Percentiles rank a stretch among this genome's conserved stretches.
Evolutionary conservation across 2,888 invertebrate genomes (phyloP).

Genomic region (Thecocarcelia acutangulata): DNA sequence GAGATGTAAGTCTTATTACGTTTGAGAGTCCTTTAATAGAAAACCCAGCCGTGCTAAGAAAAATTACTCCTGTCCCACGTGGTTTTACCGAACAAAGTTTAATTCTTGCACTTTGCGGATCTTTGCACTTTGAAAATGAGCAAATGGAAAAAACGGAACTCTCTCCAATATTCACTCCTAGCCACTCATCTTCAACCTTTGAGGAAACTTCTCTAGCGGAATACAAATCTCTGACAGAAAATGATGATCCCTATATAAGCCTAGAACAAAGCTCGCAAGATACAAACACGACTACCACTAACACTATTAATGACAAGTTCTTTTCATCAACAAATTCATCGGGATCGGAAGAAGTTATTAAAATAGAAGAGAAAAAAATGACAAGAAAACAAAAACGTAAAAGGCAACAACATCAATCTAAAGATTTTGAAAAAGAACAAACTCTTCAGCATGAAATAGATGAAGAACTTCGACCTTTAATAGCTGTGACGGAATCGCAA

Average conservation of each 20-base stretch:
- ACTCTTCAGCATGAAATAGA: constrained; percentile 66
- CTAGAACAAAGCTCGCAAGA: constrained; percentile 73
- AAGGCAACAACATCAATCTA: constrained; percentile 69
- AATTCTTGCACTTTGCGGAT: constrained; percentile 80
- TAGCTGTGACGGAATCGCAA: constrained; percentile 77
- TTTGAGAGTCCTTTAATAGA: constrained; percentile 80
- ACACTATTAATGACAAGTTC: constrained; percentile 71
- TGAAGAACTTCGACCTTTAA: constrained; percentile 80
- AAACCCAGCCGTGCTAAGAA: constrained; percentile 70
- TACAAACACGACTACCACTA: constrained; percentile 70
- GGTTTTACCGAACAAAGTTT: constrained; percentile 78
- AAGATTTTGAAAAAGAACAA: constrained; percentile 68
- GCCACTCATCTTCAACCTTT: constrained; percentile 57
- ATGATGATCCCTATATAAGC: constrained; percentile 74
- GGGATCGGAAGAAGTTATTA: constrained; percentile 75
- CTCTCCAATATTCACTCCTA: constrained; percentile 64
- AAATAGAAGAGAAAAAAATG: constrained; percentile 74
- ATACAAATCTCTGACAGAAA: constrained; percentile 72
- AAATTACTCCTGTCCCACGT: constrained; percentile 74
- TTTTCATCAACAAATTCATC: constrained; percentile 76
- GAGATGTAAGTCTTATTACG: constrained; percentile 78
- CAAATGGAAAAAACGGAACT: constrained; percentile 67
- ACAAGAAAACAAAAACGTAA: constrained; percentile 77
- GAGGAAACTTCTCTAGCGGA: constrained; percentile 68
- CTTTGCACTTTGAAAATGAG: constrained; percentile 79